Percentiles rank a stretch among this genome's conserved stretches.
Evolutionary conservation across 1,140 invertebrate genomes (phyloP).

Genomic region (Panulirus ornatus): DNA sequence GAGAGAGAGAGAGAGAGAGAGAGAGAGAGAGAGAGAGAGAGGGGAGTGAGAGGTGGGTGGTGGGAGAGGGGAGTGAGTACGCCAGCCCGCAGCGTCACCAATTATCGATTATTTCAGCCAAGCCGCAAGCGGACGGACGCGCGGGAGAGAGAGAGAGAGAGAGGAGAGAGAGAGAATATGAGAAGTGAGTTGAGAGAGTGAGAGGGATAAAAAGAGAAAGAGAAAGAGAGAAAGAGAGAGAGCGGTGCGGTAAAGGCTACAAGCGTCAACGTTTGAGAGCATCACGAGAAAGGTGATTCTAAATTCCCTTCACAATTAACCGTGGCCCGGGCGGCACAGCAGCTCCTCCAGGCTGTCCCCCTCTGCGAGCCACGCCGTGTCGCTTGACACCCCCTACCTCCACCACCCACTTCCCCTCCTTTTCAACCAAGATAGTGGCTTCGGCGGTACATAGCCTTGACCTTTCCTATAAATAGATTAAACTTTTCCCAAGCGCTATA

Average conservation of each 20-base stretch:
- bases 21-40: background rate
- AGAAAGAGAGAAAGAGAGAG: background rate
- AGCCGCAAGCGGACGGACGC: conserved; percentile 8
- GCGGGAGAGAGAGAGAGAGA: background rate
- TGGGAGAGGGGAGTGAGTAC: background rate
- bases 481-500: background rate
- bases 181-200: background rate
- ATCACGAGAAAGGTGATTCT: background rate
- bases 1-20: background rate
- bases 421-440: background rate
- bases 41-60: background rate
- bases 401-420: no score
- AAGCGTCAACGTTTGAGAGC: background rate
- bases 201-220: background rate
- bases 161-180: background rate
- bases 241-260: background rate
- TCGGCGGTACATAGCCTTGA: background rate
- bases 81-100: conserved; percentile 6
- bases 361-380: background rate
- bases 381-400: background rate
- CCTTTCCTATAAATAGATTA: background rate
- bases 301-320: background rate
- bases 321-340: no score
- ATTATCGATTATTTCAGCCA: conserved; percentile 19
- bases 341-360: no score